Conservation (phyloP, 2,113 vertebrate genomes). For the Poeciliopsis retropinna region DNA sequence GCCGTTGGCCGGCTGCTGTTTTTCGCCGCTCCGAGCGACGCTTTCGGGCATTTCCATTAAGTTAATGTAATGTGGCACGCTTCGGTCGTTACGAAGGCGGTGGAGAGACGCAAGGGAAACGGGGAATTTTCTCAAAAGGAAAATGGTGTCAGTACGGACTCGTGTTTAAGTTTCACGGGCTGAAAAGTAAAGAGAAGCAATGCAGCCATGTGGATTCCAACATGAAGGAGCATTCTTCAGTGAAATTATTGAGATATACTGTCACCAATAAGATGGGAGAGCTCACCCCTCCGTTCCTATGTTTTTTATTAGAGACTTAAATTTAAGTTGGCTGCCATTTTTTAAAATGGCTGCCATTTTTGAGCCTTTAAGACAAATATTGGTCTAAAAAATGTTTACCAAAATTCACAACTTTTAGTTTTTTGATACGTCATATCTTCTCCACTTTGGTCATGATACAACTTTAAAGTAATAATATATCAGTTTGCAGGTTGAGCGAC, state of each 20-base stretch:
- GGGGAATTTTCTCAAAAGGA: not conserved
- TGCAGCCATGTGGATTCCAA: not conserved
- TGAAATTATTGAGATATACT: not conserved
- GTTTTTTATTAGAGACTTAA: too few species aligned
- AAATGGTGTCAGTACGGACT: not conserved
- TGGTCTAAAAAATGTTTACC: too few species aligned
- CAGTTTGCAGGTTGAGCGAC: too few species aligned
- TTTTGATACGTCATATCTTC: too few species aligned
- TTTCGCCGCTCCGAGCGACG: not conserved
- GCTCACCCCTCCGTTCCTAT: too few species aligned
- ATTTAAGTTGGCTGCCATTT: too few species aligned
- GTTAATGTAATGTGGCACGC: constrained; percentile 1
- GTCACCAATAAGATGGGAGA: not conserved
- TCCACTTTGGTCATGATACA: too few species aligned
- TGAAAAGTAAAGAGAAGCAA: not conserved
- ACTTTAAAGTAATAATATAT: too few species aligned
- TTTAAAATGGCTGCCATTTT: too few species aligned
- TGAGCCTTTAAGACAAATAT: too few species aligned
- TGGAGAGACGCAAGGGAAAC: not conserved
- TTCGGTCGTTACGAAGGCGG: not conserved
- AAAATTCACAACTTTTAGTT: too few species aligned
- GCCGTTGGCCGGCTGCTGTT: constrained; percentile 1
- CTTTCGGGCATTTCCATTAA: constrained; percentile 2
- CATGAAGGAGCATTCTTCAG: too few species aligned
- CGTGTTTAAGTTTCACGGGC: not conserved